Percentiles rank a stretch among this genome's conserved stretches.
phyloP scores from a whole-genome alignment of 2,888 invertebrate genomes.

The Himalopsyche japonica region DNA sequence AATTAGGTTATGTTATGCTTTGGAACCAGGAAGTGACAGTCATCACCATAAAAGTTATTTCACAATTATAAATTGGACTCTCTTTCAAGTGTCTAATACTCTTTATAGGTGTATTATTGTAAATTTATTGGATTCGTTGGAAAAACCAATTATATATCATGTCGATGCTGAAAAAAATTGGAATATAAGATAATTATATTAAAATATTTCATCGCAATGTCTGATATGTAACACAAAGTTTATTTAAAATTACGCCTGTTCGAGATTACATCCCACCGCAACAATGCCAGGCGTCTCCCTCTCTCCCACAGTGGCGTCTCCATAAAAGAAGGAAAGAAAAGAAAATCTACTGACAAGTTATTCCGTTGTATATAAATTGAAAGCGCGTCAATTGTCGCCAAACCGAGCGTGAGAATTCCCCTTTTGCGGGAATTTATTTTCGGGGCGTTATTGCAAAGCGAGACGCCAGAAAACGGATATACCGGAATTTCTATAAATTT shows the following conservation, averaged over 20 bases:
- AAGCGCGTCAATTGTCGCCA: not conserved
- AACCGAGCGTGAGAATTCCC: not conserved
- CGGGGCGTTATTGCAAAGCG: not conserved
- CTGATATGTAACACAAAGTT: too few species aligned
- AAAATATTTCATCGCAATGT: too few species aligned
- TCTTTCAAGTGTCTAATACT: too few species aligned
- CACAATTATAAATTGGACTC: too few species aligned
- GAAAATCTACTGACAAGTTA: constrained; percentile 10
- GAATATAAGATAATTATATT: too few species aligned
- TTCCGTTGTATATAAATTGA: constrained; percentile 7
- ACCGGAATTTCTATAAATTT: not conserved
- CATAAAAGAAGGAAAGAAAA: not conserved
- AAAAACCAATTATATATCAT: too few species aligned
- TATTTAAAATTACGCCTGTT: not conserved
- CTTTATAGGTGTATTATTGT: too few species aligned
- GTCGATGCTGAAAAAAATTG: too few species aligned
- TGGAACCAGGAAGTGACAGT: too few species aligned
- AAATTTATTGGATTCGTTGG: too few species aligned
- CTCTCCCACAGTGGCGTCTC: not conserved
- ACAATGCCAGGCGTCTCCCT: constrained; percentile 7
- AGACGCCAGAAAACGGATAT: not conserved
- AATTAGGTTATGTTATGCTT: too few species aligned
- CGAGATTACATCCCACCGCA: not conserved
- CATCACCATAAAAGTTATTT: too few species aligned
- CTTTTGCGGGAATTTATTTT: not conserved